These are phyloP conservation scores for Leptobrachium leishanense DNA, from an alignment of 2,113 vertebrate species.

Conservation along the genomic window DNA sequence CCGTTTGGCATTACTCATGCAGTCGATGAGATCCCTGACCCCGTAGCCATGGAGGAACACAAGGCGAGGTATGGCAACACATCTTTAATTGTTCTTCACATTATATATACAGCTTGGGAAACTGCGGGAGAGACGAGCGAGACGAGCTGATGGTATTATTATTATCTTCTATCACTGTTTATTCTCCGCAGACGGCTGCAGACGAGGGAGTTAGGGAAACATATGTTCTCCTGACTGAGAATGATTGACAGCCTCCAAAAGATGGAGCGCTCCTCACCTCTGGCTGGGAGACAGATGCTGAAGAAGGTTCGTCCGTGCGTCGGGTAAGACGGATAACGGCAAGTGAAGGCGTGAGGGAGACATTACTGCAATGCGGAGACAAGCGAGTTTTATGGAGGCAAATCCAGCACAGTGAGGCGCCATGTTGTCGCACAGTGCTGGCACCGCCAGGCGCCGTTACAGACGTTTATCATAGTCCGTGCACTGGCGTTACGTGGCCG, in stretches of 20 bases:
- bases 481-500: too few relatives aligned
- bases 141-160: neutral
- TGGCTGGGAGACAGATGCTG: constrained; percentile 45
- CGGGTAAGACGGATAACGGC: constrained; percentile 10
- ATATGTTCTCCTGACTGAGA: constrained; percentile 40
- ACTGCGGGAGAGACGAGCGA: neutral
- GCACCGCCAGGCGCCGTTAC: too few relatives aligned
- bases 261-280: constrained; percentile 32
- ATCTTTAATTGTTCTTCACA: too few relatives aligned
- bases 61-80: too few relatives aligned
- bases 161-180: constrained; percentile 21
- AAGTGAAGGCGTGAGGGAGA: constrained; percentile 32
- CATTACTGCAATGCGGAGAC: constrained; percentile 43
- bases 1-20: too few relatives aligned
- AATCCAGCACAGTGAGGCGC: neutral
- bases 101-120: neutral
- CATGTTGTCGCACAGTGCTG: neutral
- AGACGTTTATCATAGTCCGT: too few relatives aligned
- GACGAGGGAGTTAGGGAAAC: constrained; percentile 9
- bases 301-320: constrained; percentile 8
- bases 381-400: constrained; percentile 3
- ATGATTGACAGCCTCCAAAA: constrained; percentile 39
- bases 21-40: too few relatives aligned
- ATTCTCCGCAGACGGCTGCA: constrained; percentile 24
- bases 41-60: too few relatives aligned